These are phyloP conservation scores for Leptinotarsa juncta DNA, from an alignment of 2,888 invertebrate genomes.

Conservation along the genomic window DNA sequence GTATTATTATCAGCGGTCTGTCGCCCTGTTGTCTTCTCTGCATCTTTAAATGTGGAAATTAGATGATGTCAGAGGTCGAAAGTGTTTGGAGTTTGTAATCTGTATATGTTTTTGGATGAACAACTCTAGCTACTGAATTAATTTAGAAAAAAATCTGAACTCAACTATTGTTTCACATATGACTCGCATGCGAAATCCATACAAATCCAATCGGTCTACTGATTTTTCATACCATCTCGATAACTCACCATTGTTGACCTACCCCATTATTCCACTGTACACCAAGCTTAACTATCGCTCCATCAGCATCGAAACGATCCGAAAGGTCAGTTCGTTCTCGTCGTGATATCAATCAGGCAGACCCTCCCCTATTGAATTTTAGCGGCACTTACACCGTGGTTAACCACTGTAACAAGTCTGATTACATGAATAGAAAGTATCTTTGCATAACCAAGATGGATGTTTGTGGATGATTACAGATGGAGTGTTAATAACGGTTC, in stretches of 20 bases:
- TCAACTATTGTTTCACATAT: too few species aligned
- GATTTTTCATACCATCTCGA: neutral
- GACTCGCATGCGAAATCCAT: too few species aligned
- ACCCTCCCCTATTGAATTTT: constrained; percentile 49
- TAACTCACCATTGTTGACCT: neutral
- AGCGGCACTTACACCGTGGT: constrained; percentile 48
- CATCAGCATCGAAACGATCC: constrained; percentile 38
- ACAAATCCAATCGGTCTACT: neutral
- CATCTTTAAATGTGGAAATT: too few species aligned
- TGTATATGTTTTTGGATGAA: too few species aligned
- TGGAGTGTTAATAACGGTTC: neutral
- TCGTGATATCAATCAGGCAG: constrained; percentile 47
- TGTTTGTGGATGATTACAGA: neutral
- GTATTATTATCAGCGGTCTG: too few species aligned
- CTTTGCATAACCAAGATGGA: constrained; percentile 25
- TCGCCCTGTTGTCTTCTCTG: too few species aligned
- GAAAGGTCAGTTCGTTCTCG: constrained; percentile 43
- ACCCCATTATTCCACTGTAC: neutral
- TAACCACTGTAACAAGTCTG: constrained; percentile 51
- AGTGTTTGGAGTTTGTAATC: too few species aligned
- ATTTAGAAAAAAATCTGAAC: too few species aligned
- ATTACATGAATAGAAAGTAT: constrained; percentile 51
- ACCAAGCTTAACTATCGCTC: neutral
- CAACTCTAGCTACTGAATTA: too few species aligned
- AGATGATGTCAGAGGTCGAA: too few species aligned